Base-by-base conservation (phyloP, 2,888 invertebrate species). In the Caenorhabditis japonica region DNA sequence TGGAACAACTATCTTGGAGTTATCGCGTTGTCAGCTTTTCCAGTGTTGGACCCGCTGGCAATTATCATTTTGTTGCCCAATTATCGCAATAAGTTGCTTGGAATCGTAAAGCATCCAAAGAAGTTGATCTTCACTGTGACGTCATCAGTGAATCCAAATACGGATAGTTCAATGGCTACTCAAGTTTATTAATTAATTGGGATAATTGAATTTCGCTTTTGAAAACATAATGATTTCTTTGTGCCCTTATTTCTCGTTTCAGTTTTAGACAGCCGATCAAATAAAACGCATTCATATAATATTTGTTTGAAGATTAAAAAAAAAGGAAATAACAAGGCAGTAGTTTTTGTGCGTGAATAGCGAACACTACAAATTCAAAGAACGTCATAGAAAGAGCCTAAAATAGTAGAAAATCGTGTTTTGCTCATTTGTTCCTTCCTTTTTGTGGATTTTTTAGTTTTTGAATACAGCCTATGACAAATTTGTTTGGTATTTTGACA, bases 1-100 rank as follows among this genome's bases (percentile, higher is more conserved):
- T 72, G 59, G 62, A 71, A 64, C 47, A 64, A 71, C 38, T 64
- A 64, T 34, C 39, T 71, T 21, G 64, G 62, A 33, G 60, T 60
- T 4, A 60, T 72, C 23, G 71, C 72, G 1, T 17, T 72, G 13
- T 72, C 72, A 4, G 64, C 64, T 2, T 72, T 72, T 17, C 72
- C 72, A 1, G 55, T 66, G n/a, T 21, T 72, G 15, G 72, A 72
- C 19, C 72, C 72, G 12, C 25, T 72, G 19, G 72, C 72, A 1
- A 64, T 72, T 23, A 64, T 72, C 4, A 1, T 72, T 5, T 30
- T 64, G 30, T 25, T 72, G 3, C 72, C 72, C 3, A 64, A 59
- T 41, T 72, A 64, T 21, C 64, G 72, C 3, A 68, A 64, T n/a
- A 64, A 49, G 34, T 4, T 64, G 10, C 13, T 64, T 0, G 55